Conservation (phyloP, 2,113 vertebrate genomes). For the Leucopsar rothschildi region DNA sequence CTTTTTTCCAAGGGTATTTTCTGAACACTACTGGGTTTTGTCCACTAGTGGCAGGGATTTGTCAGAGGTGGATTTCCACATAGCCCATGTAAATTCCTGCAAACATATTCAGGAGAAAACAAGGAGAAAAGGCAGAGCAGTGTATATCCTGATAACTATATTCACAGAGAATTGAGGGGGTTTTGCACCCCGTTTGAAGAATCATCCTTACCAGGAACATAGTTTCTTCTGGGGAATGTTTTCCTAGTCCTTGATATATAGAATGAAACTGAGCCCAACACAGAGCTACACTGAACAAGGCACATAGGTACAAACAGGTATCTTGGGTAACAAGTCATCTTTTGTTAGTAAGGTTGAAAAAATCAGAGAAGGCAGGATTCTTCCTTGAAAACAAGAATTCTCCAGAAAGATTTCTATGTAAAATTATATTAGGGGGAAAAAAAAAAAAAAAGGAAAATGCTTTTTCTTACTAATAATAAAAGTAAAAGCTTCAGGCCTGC, state of each 20-base stretch:
- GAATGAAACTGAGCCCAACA: neutral
- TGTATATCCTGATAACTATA: neutral
- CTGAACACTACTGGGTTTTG: neutral
- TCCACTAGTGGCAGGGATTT: neutral
- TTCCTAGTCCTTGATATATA: neutral
- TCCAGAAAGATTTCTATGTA: neutral
- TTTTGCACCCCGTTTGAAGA: neutral
- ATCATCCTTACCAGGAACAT: neutral
- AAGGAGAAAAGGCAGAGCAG: neutral
- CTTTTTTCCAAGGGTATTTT: neutral
- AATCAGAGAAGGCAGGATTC: neutral
- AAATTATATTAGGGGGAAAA: neutral
- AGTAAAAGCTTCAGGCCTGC: neutral
- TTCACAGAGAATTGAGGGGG: rapidly evolving
- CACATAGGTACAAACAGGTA: neutral
- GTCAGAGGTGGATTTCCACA: neutral
- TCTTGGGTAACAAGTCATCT: neutral
- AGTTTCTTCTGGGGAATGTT: neutral
- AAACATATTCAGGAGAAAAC: neutral
- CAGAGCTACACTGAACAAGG: neutral
- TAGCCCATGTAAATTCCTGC: neutral
- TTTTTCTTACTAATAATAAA: neutral
- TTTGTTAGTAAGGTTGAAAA: neutral
- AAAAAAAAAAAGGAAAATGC: neutral
- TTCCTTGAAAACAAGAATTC: neutral